Base-by-base conservation (phyloP, 1,140 invertebrate species). In the Aphidius ervi region DNA sequence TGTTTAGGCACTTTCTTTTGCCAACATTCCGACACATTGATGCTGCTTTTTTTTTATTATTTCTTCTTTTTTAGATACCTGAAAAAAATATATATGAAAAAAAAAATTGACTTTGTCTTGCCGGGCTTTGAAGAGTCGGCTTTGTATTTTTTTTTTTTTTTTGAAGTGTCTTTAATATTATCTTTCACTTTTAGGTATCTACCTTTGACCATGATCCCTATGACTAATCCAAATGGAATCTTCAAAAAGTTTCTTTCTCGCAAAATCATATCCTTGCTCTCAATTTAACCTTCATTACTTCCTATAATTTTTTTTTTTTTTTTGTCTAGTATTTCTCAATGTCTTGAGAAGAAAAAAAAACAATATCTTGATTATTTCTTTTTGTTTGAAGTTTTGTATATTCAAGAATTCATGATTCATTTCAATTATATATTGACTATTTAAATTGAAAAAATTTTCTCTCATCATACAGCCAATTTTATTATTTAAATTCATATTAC, bases 221-320 rank as follows among this genome's bases (percentile, higher is more conserved):
- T 63, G 66, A 67, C 63, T 69, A 68, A 71, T 69, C 64, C 65
- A 45, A 61, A 10, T 43, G 68, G 66, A 67, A 69, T 71, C 67
- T 69, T 67, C 61, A 65, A 63, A 65, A 67, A 67, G 62, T 56
- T 53, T 53, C 64, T 67, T 68, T 62, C 58, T 58, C 41, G 56
- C 53, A 55, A 59, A 57, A 46, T 31, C 23, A 31, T 31, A 31
- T 31, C 23, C 23, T 3, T 31, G 42, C 9, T 52, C 54, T 58
- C 59, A 49, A 52, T 48, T 49, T 16, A 46, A 42, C 45, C 42
- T 63, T 58, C 45, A 55, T 58, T 62, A 62, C 56, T 58, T 62
- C 61, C 61, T 62, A n/a, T 6, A 20, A 40, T 54, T 40, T 54
- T 31, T 6, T 42, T 41, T 54, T n/a, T 54, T 16, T 54, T 40